Percentiles rank a stretch among this genome's conserved stretches.
Evolutionary conservation across 2,888 invertebrate species (phyloP).

Genomic region (Luperina testacea): DNA sequence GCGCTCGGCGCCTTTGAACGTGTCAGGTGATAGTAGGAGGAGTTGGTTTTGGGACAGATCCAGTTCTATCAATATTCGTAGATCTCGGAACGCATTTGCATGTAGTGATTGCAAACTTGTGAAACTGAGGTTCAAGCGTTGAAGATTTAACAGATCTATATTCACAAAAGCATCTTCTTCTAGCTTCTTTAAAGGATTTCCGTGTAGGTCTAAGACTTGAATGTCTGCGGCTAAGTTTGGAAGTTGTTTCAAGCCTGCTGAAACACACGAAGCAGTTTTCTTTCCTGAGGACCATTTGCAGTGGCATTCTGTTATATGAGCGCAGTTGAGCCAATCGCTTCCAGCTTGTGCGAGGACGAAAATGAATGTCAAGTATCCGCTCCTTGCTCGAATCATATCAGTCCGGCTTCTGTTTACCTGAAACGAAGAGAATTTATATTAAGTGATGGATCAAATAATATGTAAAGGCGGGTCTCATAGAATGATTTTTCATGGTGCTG

Average conservation of each 20-base stretch:
- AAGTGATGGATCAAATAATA: not conserved
- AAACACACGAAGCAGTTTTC: conserved; percentile 95
- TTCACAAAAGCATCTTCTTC: conserved; percentile 94
- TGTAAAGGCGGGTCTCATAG: not conserved
- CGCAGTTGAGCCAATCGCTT: conserved; percentile 96
- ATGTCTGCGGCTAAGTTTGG: conserved; percentile 90
- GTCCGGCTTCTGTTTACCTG: conserved; percentile 75
- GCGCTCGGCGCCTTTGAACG: conserved; percentile 95
- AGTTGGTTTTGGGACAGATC: conserved; percentile 96
- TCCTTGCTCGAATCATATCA: conserved; percentile 78
- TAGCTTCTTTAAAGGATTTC: conserved; percentile 93
- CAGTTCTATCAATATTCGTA: conserved; percentile 95
- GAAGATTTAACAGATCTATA: conserved; percentile 95
- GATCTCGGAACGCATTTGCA: conserved; percentile 94
- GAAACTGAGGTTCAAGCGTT: conserved; percentile 94
- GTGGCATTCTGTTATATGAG: conserved; percentile 92
- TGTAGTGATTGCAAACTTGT: conserved; percentile 93
- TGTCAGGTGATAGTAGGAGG: conserved; percentile 93
- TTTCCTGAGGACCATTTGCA: conserved; percentile 98
- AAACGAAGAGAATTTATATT: conserved; percentile 71
- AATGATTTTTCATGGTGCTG: conserved; percentile 1
- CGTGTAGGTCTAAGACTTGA: conserved; percentile 94
- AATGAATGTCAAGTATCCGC: conserved; percentile 77
- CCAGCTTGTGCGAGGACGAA: conserved; percentile 78
- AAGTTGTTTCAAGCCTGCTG: conserved; percentile 93